Evolutionary conservation across 2,113 vertebrate species (phyloP).

Genomic region (Brienomyrus longianalis): DNA sequence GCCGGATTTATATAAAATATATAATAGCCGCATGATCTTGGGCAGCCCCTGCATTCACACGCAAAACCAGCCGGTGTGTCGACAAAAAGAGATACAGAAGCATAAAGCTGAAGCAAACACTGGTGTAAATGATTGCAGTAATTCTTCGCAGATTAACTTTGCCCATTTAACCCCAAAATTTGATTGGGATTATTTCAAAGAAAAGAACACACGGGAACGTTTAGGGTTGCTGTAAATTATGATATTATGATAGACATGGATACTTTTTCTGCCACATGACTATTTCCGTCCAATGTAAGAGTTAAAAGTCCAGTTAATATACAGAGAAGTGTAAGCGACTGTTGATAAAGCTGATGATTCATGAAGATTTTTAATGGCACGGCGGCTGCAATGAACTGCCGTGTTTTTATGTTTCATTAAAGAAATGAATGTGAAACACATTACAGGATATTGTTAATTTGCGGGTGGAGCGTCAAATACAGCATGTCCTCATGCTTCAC

Average conservation of each 20-base stretch:
- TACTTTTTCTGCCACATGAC: neutral
- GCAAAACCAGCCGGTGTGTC: neutral
- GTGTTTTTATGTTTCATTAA: neutral
- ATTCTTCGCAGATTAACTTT: neutral
- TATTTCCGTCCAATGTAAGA: neutral
- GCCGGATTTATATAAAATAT: neutral
- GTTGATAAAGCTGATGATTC: neutral
- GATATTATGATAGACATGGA: neutral
- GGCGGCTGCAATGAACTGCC: neutral
- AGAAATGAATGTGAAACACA: neutral
- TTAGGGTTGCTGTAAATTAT: neutral
- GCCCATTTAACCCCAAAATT: neutral
- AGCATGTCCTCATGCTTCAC: neutral
- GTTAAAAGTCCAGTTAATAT: neutral
- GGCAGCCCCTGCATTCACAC: neutral
- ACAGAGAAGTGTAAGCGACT: neutral
- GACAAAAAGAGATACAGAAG: neutral
- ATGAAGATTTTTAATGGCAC: neutral
- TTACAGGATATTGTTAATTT: neutral
- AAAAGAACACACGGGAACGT: neutral
- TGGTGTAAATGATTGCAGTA: neutral
- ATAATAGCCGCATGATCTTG: neutral
- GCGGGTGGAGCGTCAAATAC: neutral
- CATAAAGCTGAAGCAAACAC: neutral
- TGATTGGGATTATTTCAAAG: neutral